phyloP scores from a whole-genome alignment of 2,888 invertebrate species.

The Xanthia icteritia region DNA sequence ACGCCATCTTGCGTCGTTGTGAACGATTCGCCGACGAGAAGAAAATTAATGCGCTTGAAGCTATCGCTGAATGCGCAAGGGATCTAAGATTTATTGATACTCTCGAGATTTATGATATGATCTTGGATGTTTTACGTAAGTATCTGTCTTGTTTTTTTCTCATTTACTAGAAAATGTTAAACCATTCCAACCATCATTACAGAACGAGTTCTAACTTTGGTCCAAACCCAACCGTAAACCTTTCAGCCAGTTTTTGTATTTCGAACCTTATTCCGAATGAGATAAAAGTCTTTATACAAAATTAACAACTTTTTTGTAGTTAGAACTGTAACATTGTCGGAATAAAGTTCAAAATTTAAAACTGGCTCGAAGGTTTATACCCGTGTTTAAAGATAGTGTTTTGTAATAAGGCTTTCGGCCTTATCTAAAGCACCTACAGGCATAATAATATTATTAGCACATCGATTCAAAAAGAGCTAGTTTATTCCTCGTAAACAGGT shows the following conservation, averaged over 20 bases:
- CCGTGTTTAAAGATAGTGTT: no score
- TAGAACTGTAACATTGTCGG: background rate
- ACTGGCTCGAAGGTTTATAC: no score
- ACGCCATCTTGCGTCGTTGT: slow-evolving; percentile 88
- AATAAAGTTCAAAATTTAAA: background rate
- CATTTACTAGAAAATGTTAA: background rate
- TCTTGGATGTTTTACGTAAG: slow-evolving; percentile 89
- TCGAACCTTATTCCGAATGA: background rate
- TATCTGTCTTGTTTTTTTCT: slow-evolving; percentile 43
- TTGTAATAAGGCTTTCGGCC: background rate
- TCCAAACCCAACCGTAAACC: no score
- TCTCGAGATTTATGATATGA: slow-evolving; percentile 83
- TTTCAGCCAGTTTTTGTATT: background rate
- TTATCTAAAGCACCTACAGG: background rate
- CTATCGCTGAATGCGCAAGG: slow-evolving; percentile 79
- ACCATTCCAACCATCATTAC: background rate
- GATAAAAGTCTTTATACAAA: background rate
- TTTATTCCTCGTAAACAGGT: no score
- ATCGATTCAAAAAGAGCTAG: no score
- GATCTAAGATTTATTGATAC: slow-evolving; percentile 81
- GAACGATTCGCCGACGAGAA: slow-evolving; percentile 85
- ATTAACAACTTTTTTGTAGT: background rate
- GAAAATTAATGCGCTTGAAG: slow-evolving; percentile 78
- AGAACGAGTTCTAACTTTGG: background rate
- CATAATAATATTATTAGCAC: background rate